Percentiles rank a stretch among this genome's conserved stretches.
These are phyloP conservation scores for Chlorops oryzae DNA, from an alignment of 1,140 invertebrate genomes.

Conservation along the genomic window DNA sequence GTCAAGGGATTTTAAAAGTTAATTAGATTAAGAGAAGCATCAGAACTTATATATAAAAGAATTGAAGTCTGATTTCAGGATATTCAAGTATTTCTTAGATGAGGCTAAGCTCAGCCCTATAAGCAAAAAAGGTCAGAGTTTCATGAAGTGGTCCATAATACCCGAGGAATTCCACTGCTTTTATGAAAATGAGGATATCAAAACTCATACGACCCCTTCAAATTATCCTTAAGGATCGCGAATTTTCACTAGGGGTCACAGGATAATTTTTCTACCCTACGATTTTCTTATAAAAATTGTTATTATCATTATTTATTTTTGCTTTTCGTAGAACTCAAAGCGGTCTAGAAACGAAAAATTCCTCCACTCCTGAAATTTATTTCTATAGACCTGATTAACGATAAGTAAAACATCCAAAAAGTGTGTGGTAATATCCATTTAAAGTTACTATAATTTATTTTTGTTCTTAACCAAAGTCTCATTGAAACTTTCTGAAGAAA, in stretches of 20 bases:
- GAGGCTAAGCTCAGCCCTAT: constrained; percentile 3
- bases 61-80: too few species aligned
- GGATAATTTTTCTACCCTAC: not conserved
- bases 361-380: not conserved
- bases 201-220: constrained; percentile 2
- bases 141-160: not conserved
- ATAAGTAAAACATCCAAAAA: not conserved
- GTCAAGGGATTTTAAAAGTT: too few species aligned
- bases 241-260: not conserved
- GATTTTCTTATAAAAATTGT: not conserved
- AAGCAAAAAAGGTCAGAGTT: constrained; percentile 2
- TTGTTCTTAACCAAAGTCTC: not conserved
- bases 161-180: not conserved
- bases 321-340: too few species aligned
- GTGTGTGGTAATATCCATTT: not conserved
- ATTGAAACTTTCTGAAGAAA: not conserved
- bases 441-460: not conserved
- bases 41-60: too few species aligned
- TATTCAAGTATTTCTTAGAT: too few species aligned
- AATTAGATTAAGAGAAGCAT: too few species aligned
- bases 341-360: not conserved
- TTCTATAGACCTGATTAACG: not conserved
- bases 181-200: not conserved
- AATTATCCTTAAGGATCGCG: not conserved
- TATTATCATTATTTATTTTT: constrained; percentile 6